These are phyloP conservation scores for Hylaeus anthracinus DNA, from an alignment of 1,140 invertebrate species.

Conservation along the genomic window DNA sequence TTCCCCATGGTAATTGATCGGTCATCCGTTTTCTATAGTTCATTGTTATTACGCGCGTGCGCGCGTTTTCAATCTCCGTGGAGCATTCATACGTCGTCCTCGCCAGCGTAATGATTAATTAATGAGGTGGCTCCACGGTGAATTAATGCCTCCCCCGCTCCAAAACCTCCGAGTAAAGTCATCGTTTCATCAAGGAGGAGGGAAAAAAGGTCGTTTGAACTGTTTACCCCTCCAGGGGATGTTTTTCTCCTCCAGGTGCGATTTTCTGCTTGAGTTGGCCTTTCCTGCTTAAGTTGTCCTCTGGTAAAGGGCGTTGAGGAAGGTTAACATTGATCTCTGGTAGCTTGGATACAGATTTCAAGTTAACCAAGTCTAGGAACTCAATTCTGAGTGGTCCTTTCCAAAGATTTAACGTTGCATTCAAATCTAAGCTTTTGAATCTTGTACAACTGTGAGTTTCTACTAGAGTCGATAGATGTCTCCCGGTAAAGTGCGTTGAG, in stretches of 20 bases:
- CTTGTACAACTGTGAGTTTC: no score
- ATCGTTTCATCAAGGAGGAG: background rate
- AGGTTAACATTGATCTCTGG: background rate
- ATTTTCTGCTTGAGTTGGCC: no score
- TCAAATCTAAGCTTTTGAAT: no score
- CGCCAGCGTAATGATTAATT: slow-evolving; percentile 50
- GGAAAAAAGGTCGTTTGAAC: background rate
- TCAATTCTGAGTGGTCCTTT: no score
- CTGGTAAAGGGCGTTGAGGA: no score
- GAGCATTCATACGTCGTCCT: slow-evolving; percentile 30
- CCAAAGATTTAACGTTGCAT: no score
- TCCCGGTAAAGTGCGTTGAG: no score
- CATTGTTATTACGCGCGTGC: slow-evolving; percentile 40
- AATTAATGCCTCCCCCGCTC: slow-evolving; percentile 18
- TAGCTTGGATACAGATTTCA: no score
- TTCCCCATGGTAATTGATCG: slow-evolving; percentile 52
- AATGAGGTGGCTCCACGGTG: slow-evolving; percentile 24
- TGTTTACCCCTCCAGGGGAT: background rate
- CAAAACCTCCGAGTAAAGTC: slow-evolving; percentile 7
- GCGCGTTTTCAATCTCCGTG: slow-evolving; percentile 31
- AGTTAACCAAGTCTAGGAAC: no score
- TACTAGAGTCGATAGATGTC: no score
- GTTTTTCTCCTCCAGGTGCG: no score
- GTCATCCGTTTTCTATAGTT: slow-evolving; percentile 50
- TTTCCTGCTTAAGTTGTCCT: no score